A percentile compares a stretch with the other conserved stretches of the same genome.
Conservation (phyloP, 37 sponge, comb jelly and placozoan genomes). For the Diacarnus erythraeanus region DNA sequence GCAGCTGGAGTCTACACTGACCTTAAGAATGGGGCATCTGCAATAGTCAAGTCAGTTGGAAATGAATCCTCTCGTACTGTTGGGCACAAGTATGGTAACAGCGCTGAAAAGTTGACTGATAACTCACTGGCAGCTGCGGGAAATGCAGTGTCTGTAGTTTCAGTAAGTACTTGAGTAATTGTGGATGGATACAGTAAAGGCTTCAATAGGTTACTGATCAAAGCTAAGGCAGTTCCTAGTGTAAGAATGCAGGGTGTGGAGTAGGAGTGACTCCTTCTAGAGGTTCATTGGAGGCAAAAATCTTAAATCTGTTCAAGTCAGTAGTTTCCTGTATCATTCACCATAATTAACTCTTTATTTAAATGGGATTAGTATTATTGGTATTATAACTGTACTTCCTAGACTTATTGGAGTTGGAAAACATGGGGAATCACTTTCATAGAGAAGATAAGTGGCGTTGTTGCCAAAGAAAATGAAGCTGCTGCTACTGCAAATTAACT, state of each 20-base stretch:
- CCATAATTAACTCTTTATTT: neutral
- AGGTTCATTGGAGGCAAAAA: no score
- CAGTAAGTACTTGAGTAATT: conserved; percentile 30
- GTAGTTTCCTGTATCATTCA: neutral
- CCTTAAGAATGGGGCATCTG: conserved; percentile 34
- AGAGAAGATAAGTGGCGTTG: conserved; percentile 45
- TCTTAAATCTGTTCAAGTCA: no score
- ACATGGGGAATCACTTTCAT: conserved; percentile 61
- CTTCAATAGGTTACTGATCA: no score
- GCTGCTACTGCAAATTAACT: no score
- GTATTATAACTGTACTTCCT: neutral
- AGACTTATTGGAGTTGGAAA: conserved; percentile 81
- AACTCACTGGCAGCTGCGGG: conserved; percentile 52
- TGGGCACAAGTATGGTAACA: conserved; percentile 74
- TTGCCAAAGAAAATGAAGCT: conserved; percentile 3
- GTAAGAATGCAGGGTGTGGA: no score
- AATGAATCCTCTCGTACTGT: conserved; percentile 62
- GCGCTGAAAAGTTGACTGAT: conserved; percentile 51
- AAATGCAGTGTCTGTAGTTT: conserved; percentile 20
- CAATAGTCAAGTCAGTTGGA: conserved; percentile 31
- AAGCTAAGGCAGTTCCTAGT: no score
- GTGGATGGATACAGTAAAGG: no score
- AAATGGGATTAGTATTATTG: neutral
- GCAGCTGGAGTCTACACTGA: conserved; percentile 54
- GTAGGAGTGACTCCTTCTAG: no score